Evolutionary conservation across 2,113 vertebrate genomes (phyloP).

Genomic region (Alligator mississippiensis): DNA sequence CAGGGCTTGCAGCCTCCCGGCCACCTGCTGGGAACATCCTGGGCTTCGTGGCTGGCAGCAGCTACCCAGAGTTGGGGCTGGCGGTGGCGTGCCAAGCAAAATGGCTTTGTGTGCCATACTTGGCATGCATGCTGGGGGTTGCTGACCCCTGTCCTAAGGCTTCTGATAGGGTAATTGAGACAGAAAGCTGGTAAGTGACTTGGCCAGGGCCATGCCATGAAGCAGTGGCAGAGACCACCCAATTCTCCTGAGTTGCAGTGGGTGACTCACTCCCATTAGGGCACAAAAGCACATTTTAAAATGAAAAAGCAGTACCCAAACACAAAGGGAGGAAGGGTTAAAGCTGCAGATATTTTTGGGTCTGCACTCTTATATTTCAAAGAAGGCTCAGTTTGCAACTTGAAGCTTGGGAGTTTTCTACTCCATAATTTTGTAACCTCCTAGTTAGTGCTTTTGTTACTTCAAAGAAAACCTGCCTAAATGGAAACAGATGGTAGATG

Average conservation of each 20-base stretch:
- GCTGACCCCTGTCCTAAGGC: too few species aligned
- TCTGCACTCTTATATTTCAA: not conserved
- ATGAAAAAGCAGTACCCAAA: not conserved
- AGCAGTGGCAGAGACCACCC: not conserved
- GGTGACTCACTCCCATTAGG: not conserved
- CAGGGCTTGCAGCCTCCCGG: too few species aligned
- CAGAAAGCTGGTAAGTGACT: not conserved
- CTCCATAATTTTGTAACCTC: not conserved
- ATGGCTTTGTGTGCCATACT: too few species aligned
- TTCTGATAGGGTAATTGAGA: not conserved
- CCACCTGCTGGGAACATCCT: too few species aligned
- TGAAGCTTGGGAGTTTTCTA: not conserved
- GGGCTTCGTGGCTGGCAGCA: too few species aligned
- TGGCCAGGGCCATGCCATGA: fast-evolving
- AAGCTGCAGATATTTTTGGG: not conserved
- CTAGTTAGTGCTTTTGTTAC: not conserved
- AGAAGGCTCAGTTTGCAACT: fast-evolving
- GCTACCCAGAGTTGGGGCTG: too few species aligned
- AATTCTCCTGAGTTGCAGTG: fast-evolving
- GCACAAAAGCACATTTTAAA: not conserved
- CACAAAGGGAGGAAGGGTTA: not conserved
- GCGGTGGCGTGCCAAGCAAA: too few species aligned
- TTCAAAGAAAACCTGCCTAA: not conserved
- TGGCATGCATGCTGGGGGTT: too few species aligned
- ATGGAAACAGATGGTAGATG: not conserved